phyloP scores from a whole-genome alignment of 2,888 invertebrate genomes.

The Lymantria monacha region DNA sequence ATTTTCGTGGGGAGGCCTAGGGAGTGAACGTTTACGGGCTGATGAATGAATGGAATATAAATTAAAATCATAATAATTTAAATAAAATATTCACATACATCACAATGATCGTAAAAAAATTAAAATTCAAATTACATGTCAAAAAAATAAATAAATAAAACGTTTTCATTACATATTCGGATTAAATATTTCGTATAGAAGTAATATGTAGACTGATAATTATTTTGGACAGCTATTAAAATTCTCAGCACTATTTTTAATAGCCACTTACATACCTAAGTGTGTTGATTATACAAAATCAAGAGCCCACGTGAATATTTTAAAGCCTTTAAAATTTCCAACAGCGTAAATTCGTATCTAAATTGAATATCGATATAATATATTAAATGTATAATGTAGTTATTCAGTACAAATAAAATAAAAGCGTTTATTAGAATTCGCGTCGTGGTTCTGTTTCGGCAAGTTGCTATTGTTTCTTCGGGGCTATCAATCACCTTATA shows the following conservation, averaged over 20 bases:
- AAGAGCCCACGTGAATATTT: constrained; percentile 41
- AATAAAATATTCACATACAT: too few relatives aligned
- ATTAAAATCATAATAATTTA: too few relatives aligned
- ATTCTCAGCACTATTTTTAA: constrained; percentile 35
- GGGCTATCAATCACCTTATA: constrained; percentile 76
- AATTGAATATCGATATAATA: constrained; percentile 70
- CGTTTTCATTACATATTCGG: too few relatives aligned
- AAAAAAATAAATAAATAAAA: too few relatives aligned
- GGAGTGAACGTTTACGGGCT: too few relatives aligned
- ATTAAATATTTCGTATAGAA: not conserved
- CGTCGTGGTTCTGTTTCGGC: constrained; percentile 64
- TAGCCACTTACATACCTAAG: constrained; percentile 29
- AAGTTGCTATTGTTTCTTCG: constrained; percentile 77
- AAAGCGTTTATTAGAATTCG: constrained; percentile 80
- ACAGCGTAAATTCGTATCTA: constrained; percentile 64
- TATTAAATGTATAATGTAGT: constrained; percentile 52
- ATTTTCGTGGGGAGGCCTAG: too few relatives aligned
- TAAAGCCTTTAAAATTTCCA: constrained; percentile 52
- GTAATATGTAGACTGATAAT: not conserved
- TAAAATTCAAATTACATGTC: too few relatives aligned
- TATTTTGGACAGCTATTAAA: constrained; percentile 17
- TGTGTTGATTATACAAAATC: constrained; percentile 34
- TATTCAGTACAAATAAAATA: constrained; percentile 77
- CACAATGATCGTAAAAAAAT: too few relatives aligned
- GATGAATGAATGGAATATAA: too few relatives aligned